Base-by-base conservation (phyloP, 2,888 invertebrate species). In the Meandrusa payeni region DNA sequence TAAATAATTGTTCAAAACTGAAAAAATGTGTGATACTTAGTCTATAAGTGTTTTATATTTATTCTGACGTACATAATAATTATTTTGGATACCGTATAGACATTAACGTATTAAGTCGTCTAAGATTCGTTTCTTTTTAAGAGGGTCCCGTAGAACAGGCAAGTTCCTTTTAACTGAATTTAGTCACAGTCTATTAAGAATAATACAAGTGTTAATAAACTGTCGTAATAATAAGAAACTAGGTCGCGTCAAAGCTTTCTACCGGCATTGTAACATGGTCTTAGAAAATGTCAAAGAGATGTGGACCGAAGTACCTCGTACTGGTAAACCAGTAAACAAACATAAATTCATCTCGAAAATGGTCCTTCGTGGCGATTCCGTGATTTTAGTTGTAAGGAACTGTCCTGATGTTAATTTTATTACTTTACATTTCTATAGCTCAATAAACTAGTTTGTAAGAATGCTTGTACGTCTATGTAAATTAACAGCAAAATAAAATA, bases 241-340 rank as follows among this genome's bases (percentile, higher is more conserved):
- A 20, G 99, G 97, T 0, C 91, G 99, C 58, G 98, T 99, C 0
- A 99, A 99, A 72, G 96, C 96, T 0, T 96, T 96, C 61, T 96
- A 96, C 72, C 92, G 96, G 57, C 99, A 99, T 76, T 99, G 98
- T 80, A 99, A 99, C 79, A 99, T 99, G 98, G 99, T 99, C 0
- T 83, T 99, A 57, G 99, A 99, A 85, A 98, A 98, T 75, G 99
- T 99, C 0, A 99, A 98, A 70, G 99, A 99, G 89, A 99, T 99
- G 97, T 99, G 99, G 99, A 98, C 98, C 0, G 99, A 99, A 88
- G 91, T 96, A 32, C 99, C 99, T 1, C 92, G 97, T 57, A 95
- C 97, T 13, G 98, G 93, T 0, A 96, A 96, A 80, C 95, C 96
- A n/a, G 96, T 96, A 0, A 96, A 95, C 73, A 96, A 95, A 63